A percentile compares a stretch with the other conserved stretches of the same genome.
These are phyloP conservation scores for Drosophila pseudoananassae DNA, from an alignment of 1,140 invertebrate species.

Conservation along the genomic window DNA sequence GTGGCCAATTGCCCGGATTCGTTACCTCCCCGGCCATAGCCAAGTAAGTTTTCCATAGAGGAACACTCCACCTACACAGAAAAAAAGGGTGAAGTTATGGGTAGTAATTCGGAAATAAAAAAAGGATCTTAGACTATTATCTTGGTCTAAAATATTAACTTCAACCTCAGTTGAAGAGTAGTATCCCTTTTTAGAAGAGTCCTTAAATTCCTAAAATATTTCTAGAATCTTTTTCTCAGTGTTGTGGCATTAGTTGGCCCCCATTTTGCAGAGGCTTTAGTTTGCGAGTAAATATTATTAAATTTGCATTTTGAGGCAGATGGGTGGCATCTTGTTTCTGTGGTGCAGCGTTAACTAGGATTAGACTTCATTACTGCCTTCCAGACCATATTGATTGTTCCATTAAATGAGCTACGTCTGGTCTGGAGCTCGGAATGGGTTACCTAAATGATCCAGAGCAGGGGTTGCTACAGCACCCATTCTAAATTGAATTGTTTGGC, in stretches of 20 bases:
- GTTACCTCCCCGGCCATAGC: conserved; percentile 87
- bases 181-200: too few species aligned
- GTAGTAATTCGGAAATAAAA: too few species aligned
- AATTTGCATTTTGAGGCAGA: conserved; percentile 61
- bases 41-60: conserved; percentile 85
- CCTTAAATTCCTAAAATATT: too few species aligned
- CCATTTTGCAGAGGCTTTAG: conserved; percentile 50
- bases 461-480: conserved; percentile 18
- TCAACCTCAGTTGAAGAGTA: too few species aligned
- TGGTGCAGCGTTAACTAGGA: conserved; percentile 66
- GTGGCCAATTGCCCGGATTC: conserved; percentile 85
- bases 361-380: conserved; percentile 75
- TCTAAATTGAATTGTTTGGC: conserved; percentile 75
- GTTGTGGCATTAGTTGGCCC: conserved; percentile 9
- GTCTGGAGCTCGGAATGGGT: conserved; percentile 21
- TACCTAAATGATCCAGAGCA: not conserved
- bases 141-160: not conserved
- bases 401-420: conserved; percentile 70
- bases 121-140: too few species aligned
- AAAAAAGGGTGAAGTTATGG: not conserved
- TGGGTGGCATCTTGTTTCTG: conserved; percentile 42
- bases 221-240: not conserved
- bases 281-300: conserved; percentile 72
- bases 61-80: not conserved
- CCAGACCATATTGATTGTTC: conserved; percentile 73